Conservation (phyloP, 2,113 vertebrate genomes). For the chimpanzee (Pan troglodytes) region NHGRI_mPanTro3-v2.1_pri NC_072402.2:164816001-164816500, state of each 20-base stretch:
- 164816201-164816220: not conserved
- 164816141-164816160: not conserved
- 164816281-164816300: not conserved
- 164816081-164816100: not conserved
- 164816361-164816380: not conserved
- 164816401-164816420: not conserved
- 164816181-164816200: not conserved
- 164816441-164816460: not conserved
- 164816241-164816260: not conserved
- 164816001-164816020: not conserved
- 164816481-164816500: not conserved
- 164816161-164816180: slow-evolving; percentile 8
- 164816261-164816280: not conserved
- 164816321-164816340: not conserved
- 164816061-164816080: not conserved
- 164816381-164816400: not conserved
- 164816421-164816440: not conserved
- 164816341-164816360: slow-evolving; percentile 14
- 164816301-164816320: not conserved
- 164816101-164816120: not conserved
- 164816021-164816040: not conserved
- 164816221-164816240: not conserved
- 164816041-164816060: not conserved
- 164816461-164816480: not conserved
- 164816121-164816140: not conserved